These are phyloP conservation scores for Philhelius pedissequus DNA, from an alignment of 2,888 invertebrate genomes.

Conservation along the genomic window DNA sequence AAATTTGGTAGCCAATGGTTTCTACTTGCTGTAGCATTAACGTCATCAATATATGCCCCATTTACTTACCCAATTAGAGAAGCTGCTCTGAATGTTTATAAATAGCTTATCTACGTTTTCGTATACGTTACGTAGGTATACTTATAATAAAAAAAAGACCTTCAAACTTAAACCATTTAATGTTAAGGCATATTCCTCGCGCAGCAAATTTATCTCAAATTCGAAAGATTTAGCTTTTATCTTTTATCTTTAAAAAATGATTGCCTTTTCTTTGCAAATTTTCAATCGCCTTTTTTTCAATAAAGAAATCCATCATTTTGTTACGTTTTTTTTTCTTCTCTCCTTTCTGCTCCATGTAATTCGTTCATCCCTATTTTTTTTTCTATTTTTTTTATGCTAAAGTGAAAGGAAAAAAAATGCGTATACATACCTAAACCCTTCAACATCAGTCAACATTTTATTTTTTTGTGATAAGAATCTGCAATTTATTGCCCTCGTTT, in stretches of 20 bases:
- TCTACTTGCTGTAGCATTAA: too few species aligned
- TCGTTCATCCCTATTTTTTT: conserved; percentile 1
- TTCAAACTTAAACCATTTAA: not conserved
- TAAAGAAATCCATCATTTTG: conserved; percentile 1
- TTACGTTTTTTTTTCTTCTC: not conserved
- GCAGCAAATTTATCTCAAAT: not conserved
- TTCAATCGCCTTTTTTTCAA: not conserved
- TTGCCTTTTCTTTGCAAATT: not conserved
- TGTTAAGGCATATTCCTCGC: not conserved
- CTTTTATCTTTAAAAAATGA: not conserved
- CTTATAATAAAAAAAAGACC: too few species aligned
- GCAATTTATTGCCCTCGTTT: conserved; percentile 66
- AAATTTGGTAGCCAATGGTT: too few species aligned
- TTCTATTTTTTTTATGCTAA: too few species aligned
- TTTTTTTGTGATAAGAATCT: conserved; percentile 68
- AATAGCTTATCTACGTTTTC: too few species aligned
- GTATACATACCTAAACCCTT: conserved; percentile 51
- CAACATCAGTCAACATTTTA: conserved; percentile 64
- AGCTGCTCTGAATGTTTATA: too few species aligned
- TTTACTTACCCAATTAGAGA: too few species aligned
- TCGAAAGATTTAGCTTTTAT: not conserved
- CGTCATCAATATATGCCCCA: too few species aligned
- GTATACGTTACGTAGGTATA: too few species aligned
- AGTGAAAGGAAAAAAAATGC: not conserved
- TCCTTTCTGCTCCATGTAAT: not conserved